Evolutionary conservation across 2,113 vertebrate species (phyloP), one percentile per base, ranked within the genome.

Genomic region (Ellobius talpinus): DNA sequence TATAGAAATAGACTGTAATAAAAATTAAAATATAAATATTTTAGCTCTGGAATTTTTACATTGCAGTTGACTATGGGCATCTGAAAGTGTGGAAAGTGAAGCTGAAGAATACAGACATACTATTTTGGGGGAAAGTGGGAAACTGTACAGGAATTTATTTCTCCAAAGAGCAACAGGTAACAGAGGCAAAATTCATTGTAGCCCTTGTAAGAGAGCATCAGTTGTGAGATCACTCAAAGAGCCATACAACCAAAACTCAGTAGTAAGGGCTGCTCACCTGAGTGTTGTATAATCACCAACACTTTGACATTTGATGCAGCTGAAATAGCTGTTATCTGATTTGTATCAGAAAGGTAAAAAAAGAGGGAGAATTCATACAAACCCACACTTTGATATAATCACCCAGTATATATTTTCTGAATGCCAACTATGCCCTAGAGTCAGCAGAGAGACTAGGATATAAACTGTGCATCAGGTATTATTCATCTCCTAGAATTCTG

Each of bases 331-430:
- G 12, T 73, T 87, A 91, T 19, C 42, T 82, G 52, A 39, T 65
- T 77, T 63, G 45, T 81, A 73, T 87, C 21, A 87, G 61, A 82
- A 86, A 89, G 1, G 33, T 61, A 65, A 65, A 65, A 66, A 73
- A 81, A 68, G 52, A 50, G 9, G 13, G 36, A 70, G 12, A 50
- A 93, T 63, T 84, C 42, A 45, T 9, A 5, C 3, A 14, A 47
- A 36, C 23, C 29, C 66, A 65, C 50, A 2, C 31, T 94, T 87
- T 90, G 42, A 68, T 85, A 24, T 36, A 78, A 24, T 86, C 33
- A 50, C 21, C 66, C 42, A 79, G n/a, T 78, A 74, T 86, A 50
- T 94, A 88, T 81, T 92, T 96, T 78, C 76, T 74, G 36, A 91
- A 36, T 68, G 55, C 23, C 47, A 95, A 36, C 14, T 76, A 9